Base-by-base conservation (phyloP, 2,888 invertebrate genomes). In the Hypsopygia costalis region DNA sequence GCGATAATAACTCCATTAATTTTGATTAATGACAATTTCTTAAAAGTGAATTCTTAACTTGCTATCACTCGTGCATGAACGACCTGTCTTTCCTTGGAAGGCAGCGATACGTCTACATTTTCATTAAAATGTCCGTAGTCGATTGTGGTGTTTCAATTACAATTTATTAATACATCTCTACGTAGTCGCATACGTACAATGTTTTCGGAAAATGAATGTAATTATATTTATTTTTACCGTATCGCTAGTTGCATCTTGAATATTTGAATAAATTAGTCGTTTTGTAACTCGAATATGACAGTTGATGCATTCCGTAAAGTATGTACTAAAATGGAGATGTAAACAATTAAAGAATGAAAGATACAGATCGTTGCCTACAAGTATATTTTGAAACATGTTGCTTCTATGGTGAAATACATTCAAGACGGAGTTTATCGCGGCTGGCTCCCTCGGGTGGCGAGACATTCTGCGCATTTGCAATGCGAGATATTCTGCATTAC, bases 1-100 rank as follows among this genome's bases (percentile, higher is more conserved):
- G 82, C 82, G 85, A 87, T 87, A 88, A 87, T 86, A 86, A 87
- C 85, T 87, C 85, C 87, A 88, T 88, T 87, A 86, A 88, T 85
- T 83, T 88, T 88, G 88, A 88, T 88, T 83, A 80, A 88, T 86
- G 86, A 78, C 78, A 80, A 76, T 86, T 87, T 86, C 81, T 79
- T 70, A 81, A 82, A 85, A 87, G 82, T 85, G 81, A 85, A 70
- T 87, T 83, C 59, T 81, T 69, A 72, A 75, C 63, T 67, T 55
- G 61, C 61, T 62, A 63, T 62, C 56, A 62, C 52, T 45, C 52
- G 49, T 46, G 59, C 53, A 58, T 58, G 57, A 54, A 44, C 67
- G 69, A 69, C 73, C 68, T 64, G 74, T 70, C 69, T 69, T 51
- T 56, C 71, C 66, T 59, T 61, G 62, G 66, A 70, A 62, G 72